Base-by-base conservation (phyloP, 1,140 invertebrate genomes). In the Drosophila subobscura region DNA sequence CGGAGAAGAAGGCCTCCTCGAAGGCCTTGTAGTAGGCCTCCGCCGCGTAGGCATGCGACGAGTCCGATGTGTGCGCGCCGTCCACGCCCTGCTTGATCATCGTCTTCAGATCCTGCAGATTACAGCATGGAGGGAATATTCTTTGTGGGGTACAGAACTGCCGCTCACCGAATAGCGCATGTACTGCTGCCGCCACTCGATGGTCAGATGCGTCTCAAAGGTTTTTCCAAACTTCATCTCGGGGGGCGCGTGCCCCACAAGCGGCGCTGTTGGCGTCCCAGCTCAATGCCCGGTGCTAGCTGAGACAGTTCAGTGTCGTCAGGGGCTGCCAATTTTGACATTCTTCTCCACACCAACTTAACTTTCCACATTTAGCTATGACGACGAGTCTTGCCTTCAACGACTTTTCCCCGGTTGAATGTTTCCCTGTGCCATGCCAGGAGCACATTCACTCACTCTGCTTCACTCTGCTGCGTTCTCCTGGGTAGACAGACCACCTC, bases 1-100 rank as follows among this genome's bases (percentile, higher is more conserved):
- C 97, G 76, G 95, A 95, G 83, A 98, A 97, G 92, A 99, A 99
- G 57, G 96, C 95, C 92, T 99, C 98, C 92, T 98, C 97, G 92
- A 99, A 99, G 70, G 96, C 96, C 0, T 96, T 96, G 93, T 96
- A 98, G 88, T 98, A 91, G 27, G 56, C 46, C 10, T 56, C 23
- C 2, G 74, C 2, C 12, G 57, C 22, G 4, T 44, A 47, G 5
- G 22, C 20, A 0, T 29, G 29, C 0, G 40, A 5, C 0, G 20
- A 5, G 0, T 60, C 20, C n/a, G 12, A 2, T 2, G 44, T 49
- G 5, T 59, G 90, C 1, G 76, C 86, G 8, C 20, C 49, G 1
- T 83, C 75, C 7, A 88, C 47, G 12, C 76, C 81, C 1, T 44
- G 56, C n/a, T 61, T 50, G 14, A 91, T 77, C 54, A 91, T 59